Evolutionary conservation across 2,888 invertebrate species (phyloP).

Genomic region (Leptothorax acervorum): DNA sequence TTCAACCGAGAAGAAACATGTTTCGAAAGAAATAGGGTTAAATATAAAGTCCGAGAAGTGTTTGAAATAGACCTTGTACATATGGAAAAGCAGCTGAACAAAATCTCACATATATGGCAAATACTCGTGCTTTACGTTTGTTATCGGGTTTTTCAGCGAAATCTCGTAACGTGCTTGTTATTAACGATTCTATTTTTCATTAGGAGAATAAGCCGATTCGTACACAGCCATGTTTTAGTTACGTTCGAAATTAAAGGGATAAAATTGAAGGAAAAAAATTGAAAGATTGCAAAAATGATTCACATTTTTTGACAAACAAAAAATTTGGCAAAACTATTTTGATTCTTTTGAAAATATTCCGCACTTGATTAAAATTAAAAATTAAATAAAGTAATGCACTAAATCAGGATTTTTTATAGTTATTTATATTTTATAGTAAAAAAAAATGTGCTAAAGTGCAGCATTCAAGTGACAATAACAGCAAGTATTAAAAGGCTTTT

Average conservation of each 20-base stretch:
- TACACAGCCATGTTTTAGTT: not conserved
- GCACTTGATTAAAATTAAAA: not conserved
- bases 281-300: not conserved
- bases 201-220: not conserved
- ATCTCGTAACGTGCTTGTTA: not conserved
- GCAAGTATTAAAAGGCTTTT: not conserved
- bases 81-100: not conserved
- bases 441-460: not conserved
- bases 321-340: not conserved
- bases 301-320: not conserved
- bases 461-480: not conserved
- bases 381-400: not conserved
- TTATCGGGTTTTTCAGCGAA: not conserved
- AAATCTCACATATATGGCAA: not conserved
- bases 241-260: not conserved
- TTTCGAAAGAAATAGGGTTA: too few relatives aligned
- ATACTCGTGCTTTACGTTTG: not conserved
- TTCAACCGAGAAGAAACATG: too few relatives aligned
- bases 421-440: not conserved
- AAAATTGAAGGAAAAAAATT: too few relatives aligned
- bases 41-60: too few relatives aligned
- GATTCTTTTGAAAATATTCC: not conserved
- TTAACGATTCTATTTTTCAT: not conserved
- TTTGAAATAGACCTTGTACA: too few relatives aligned
- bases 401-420: not conserved